phyloP scores from a whole-genome alignment of 2,113 vertebrate genomes.

The Engraulis encrasicolus region DNA sequence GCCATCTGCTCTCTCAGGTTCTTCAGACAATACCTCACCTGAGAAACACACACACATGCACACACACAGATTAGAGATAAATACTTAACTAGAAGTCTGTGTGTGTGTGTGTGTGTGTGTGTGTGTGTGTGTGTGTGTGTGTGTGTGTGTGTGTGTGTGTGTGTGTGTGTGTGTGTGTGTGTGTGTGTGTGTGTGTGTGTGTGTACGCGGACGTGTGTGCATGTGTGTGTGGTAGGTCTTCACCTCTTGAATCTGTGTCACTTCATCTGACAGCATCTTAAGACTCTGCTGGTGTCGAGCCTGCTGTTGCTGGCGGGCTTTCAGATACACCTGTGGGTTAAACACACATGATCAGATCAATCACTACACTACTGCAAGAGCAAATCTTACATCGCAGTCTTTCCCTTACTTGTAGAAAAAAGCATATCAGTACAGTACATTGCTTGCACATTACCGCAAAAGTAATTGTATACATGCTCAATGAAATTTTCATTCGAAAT shows the following conservation, averaged over 20 bases:
- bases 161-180: too few relatives aligned
- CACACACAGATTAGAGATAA: background rate
- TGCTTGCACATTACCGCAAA: too few relatives aligned
- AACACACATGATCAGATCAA: background rate
- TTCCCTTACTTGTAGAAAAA: background rate
- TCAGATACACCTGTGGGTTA: conserved; percentile 81
- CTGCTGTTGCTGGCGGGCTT: conserved; percentile 78
- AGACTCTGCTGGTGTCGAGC: conserved; percentile 79
- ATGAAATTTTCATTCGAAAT: too few relatives aligned
- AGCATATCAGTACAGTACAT: too few relatives aligned
- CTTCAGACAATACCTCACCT: conserved; percentile 81
- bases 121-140: too few relatives aligned
- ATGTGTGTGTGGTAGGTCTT: conserved; percentile 31
- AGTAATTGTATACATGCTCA: too few relatives aligned
- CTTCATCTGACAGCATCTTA: conserved; percentile 86
- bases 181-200: background rate
- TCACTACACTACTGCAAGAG: background rate
- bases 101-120: too few relatives aligned
- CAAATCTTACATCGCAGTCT: background rate
- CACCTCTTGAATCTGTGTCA: conserved; percentile 88
- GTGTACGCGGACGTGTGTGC: conserved; percentile 27
- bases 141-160: too few relatives aligned
- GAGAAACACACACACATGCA: conserved; percentile 27
- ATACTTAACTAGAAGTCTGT: too few relatives aligned
- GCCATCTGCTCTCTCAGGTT: conserved; percentile 79